Base-by-base conservation (phyloP, 2,888 invertebrate genomes). In the Acrocera orbiculus region DNA sequence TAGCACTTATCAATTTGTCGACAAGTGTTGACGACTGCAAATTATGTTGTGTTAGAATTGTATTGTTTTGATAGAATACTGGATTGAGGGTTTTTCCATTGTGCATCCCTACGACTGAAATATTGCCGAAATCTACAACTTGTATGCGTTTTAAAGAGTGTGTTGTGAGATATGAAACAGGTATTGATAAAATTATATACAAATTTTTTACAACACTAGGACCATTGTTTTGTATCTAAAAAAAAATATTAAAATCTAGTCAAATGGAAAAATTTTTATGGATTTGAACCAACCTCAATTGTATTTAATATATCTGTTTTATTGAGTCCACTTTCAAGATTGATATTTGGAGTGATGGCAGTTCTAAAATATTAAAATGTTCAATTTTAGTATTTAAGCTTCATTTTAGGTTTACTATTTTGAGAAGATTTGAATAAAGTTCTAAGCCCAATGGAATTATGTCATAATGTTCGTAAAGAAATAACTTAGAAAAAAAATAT, bases 131-230 rank as follows among this genome's bases (percentile, higher is more conserved):
- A 32, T 56, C 50, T 27, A 60, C 45, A 17, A 61, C 51, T 6
- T 51, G 50, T 19, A 57, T 49, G 5, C 47, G 46, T 6, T 46
- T 44, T 4, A 40, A 32, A 3, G 56, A 52, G 22, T 50, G 51
- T 4, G 48, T 36, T n/a, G 53, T 44, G 25, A 47, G 49, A 29
- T 56, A 58, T 1, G 56, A 53, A 1, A 58, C 50, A 3, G 60
- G 60, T 37, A 61, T 54, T 17, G 46, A 44, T 16, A 59, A 51
- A 4, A 46, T 44, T 1, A 60, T 40, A 24, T 56, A 51, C 29
- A 59, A 40, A 8, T 47, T 48, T 13, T 53, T 51, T n/a, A 61
- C 48, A 5, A 42, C 51, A 43, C 60, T 61, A 19, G 60, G 60
- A 1, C 60, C 60, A 32, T 53, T 52, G 36, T 60, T 61, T 38